A percentile compares a stretch with the other conserved stretches of the same genome.
phyloP scores from a whole-genome alignment of 2,888 invertebrate species.

The Eupeodes latifasciatus region DNA sequence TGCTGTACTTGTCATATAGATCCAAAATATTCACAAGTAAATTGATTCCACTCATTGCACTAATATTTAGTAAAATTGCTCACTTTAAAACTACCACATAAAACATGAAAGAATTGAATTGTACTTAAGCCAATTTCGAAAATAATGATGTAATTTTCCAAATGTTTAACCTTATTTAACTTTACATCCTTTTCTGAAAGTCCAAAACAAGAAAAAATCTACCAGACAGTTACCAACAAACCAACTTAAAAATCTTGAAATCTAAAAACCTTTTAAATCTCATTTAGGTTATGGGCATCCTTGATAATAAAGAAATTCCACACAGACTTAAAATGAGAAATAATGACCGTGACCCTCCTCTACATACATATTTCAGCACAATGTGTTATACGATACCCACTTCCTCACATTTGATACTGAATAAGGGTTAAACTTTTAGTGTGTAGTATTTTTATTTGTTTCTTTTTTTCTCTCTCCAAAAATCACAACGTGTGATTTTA shows the following conservation, averaged over 20 bases:
- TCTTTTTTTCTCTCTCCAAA: not conserved
- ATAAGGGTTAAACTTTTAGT: slow-evolving; percentile 44
- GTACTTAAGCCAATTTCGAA: not conserved
- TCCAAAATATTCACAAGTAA: too few relatives aligned
- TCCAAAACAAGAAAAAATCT: not conserved
- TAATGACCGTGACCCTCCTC: slow-evolving; percentile 18
- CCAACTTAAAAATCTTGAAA: not conserved
- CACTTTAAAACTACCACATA: too few relatives aligned
- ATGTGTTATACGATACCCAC: slow-evolving; percentile 28
- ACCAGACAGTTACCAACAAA: not conserved
- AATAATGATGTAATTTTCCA: not conserved
- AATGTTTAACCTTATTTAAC: not conserved
- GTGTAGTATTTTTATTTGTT: not conserved
- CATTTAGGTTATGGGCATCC: not conserved
- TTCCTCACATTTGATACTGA: slow-evolving; percentile 16
- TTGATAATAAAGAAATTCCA: not conserved
- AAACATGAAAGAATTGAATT: too few relatives aligned
- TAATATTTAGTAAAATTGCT: too few relatives aligned
- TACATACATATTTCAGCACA: slow-evolving; percentile 2
- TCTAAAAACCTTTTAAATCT: slow-evolving; percentile 24
- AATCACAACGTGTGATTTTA: slow-evolving; percentile 50
- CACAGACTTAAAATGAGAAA: slow-evolving; percentile 45
- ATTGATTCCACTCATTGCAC: too few relatives aligned
- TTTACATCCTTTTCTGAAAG: not conserved
- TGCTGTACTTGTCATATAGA: too few relatives aligned